Evolutionary conservation across 53 echinoderm and acorn worm genomes (phyloP).

Genomic region (Zoroaster sp.): DNA sequence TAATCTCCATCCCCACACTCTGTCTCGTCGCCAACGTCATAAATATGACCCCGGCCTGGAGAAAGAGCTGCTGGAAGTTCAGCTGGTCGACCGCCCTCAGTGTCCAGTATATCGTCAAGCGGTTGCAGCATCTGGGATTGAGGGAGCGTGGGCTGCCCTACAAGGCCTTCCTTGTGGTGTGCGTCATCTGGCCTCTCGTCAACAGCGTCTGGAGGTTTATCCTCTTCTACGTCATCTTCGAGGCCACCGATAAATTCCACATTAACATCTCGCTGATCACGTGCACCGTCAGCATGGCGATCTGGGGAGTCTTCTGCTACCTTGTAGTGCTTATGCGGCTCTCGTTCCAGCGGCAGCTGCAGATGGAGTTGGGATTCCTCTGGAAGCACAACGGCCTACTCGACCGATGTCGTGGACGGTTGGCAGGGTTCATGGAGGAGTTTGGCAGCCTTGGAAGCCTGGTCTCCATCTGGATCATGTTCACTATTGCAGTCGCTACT

Average conservation of each 20-base stretch:
- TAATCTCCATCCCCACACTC: conserved; percentile 51
- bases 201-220: conserved; percentile 41
- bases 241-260: background rate
- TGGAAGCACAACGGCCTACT: conserved; percentile 49
- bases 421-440: conserved; percentile 59
- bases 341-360: conserved; percentile 67
- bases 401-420: conserved; percentile 63
- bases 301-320: conserved; percentile 73
- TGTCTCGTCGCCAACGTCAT: conserved; percentile 55
- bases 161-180: conserved; percentile 60
- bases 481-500: conserved; percentile 47
- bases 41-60: conserved; percentile 20
- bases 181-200: conserved; percentile 47
- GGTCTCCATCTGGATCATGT: conserved; percentile 64
- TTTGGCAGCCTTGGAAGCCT: conserved; percentile 63
- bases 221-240: background rate
- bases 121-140: conserved; percentile 23
- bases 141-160: conserved; percentile 5
- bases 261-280: conserved; percentile 43
- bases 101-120: conserved; percentile 21
- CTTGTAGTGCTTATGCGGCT: conserved; percentile 62
- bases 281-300: background rate
- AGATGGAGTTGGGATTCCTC: conserved; percentile 67
- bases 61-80: background rate
- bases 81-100: conserved; percentile 23